Evolutionary conservation across 2,888 invertebrate species (phyloP), one percentile per base, ranked within the genome.

Genomic region (Synergus umbraculus): DNA sequence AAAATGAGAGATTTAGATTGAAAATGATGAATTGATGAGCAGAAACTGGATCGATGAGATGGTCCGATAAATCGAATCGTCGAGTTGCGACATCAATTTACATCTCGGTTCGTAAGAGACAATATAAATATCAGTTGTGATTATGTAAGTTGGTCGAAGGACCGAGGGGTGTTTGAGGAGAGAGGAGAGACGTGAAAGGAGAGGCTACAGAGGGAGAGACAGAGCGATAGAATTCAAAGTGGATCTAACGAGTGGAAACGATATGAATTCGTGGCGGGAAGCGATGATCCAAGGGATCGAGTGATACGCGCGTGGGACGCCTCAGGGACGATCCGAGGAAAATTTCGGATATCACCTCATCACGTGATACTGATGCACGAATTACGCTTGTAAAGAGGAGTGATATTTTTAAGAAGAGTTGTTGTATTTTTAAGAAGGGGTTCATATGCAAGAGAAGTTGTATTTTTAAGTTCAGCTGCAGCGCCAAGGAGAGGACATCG

Each of bases 221-320:
- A 60, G 41, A 41, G 64, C 58, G 46, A 29, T 37, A 79, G 54
- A 49, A 78, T 44, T 66, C 22, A 67, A 78, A 54, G 37, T 44
- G 18, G 46, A 64, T 64, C 29, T 76, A 66, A 73, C 73, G 65
- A 77, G 78, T 54, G 49, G 76, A 77, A 76, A 67, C 58, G 69
- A 54, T 78, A 49, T 65, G 65, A 46, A 4, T 54, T 37, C 29
- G 69, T 69, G 69, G 69, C 69, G 69, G 69, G 69, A 69, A 69
- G 69, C 66, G 18, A 22, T 46, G 44, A 46, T 79, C 76, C 64
- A 64, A 80, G 67, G 76, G 80, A 79, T 76, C 58, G 76, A 78
- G 76, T 69, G 58, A 44, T 54, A 37, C 37, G 76, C 54, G 67
- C 76, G 76, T 81, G 44, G 60, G 41, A 78, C 63, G 80, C 67